phyloP scores from a whole-genome alignment of 2,797 vertebrate species.

The Karalla daura region DNA sequence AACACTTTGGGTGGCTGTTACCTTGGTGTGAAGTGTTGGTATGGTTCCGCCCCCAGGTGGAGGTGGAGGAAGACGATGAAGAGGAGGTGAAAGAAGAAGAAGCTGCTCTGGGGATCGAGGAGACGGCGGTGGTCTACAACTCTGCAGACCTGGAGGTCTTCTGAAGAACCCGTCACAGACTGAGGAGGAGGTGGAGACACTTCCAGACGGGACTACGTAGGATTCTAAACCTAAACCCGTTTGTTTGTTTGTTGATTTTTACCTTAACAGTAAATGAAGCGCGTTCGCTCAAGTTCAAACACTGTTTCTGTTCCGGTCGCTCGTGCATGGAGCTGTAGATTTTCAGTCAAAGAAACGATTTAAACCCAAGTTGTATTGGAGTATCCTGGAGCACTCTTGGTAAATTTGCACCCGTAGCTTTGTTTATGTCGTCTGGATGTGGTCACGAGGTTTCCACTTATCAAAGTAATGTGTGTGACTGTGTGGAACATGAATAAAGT shows the following conservation, averaged over 20 bases:
- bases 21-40: too few species aligned
- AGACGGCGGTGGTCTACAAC: slow-evolving; percentile 91
- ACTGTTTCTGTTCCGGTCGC: not conserved
- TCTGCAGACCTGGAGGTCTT: slow-evolving; percentile 92
- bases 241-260: slow-evolving; percentile 10
- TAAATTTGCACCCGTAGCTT: slow-evolving; percentile 2
- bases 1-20: too few species aligned
- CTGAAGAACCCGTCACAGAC: too few species aligned
- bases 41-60: too few species aligned
- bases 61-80: slow-evolving; percentile 85
- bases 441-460: not conserved
- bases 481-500: slow-evolving; percentile 39
- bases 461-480: slow-evolving; percentile 5
- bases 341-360: not conserved
- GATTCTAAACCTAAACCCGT: not conserved
- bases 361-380: not conserved
- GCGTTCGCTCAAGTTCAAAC: not conserved
- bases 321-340: not conserved
- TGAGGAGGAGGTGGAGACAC: too few species aligned
- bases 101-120: slow-evolving; percentile 87
- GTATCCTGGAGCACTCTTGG: not conserved
- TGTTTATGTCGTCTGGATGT: slow-evolving; percentile 1
- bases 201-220: too few species aligned
- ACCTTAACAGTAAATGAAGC: slow-evolving; percentile 8
- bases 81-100: slow-evolving; percentile 81